These are phyloP conservation scores for Alethe diademata DNA, from an alignment of 2,113 vertebrate genomes.

Conservation along the genomic window DNA sequence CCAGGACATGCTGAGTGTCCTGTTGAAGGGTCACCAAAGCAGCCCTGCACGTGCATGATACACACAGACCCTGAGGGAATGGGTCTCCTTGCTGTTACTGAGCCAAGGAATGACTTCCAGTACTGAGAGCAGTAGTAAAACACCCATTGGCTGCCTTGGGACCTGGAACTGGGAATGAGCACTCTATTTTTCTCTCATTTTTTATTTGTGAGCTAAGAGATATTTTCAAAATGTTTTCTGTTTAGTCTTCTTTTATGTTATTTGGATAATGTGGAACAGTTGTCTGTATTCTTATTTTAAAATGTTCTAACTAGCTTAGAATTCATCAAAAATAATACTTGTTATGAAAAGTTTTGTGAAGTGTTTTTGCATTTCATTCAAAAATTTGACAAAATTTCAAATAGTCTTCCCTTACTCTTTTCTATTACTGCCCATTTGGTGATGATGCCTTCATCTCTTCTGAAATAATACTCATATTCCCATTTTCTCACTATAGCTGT, in stretches of 20 bases:
- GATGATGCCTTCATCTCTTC: not conserved
- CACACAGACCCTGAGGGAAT: not conserved
- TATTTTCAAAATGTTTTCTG: constrained; percentile 41
- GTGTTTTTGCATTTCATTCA: not conserved
- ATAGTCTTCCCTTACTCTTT: not conserved
- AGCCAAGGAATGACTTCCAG: constrained; percentile 12
- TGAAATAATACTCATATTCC: not conserved
- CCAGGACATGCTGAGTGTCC: rapidly evolving
- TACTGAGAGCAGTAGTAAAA: constrained; percentile 36
- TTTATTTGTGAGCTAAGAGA: constrained; percentile 35
- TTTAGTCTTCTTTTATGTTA: constrained; percentile 25
- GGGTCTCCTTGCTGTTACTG: not conserved
- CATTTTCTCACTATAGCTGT: not conserved
- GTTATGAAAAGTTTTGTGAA: not conserved
- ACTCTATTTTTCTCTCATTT: constrained; percentile 9
- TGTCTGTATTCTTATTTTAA: not conserved
- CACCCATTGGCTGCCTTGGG: constrained; percentile 20
- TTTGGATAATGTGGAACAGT: constrained; percentile 25
- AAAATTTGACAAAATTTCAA: not conserved
- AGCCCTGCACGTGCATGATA: not conserved
- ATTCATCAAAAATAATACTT: not conserved
- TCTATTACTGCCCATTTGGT: not conserved
- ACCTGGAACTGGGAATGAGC: constrained; percentile 4
- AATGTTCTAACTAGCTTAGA: not conserved
- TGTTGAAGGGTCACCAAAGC: not conserved